Conservation (phyloP, 1,140 invertebrate genomes). For the Lucilia cuprina region DNA sequence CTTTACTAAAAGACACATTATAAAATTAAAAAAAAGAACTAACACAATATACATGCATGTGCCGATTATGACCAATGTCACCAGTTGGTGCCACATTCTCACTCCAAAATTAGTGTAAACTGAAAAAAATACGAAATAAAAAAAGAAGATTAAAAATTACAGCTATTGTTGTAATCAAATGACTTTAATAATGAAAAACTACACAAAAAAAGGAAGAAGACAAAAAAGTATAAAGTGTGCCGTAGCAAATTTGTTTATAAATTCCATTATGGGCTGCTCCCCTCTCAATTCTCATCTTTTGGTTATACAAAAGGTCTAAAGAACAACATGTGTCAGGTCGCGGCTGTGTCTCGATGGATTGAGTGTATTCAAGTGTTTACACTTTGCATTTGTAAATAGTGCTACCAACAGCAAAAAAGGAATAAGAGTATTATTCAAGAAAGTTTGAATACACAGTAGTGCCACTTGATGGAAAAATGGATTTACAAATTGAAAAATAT, state of each 20-base stretch:
- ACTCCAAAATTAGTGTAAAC: background rate
- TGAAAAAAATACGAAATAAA: background rate
- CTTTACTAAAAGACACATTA: too few species aligned
- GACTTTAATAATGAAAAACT: background rate
- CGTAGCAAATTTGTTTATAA: background rate
- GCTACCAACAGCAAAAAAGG: background rate
- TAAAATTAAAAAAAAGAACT: too few species aligned
- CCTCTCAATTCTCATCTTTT: background rate
- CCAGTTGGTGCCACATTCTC: background rate
- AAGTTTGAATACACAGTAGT: background rate
- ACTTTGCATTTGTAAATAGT: background rate
- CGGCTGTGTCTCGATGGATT: background rate
- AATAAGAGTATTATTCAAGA: background rate
- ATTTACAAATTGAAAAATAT: slow-evolving; percentile 3
- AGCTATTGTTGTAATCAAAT: background rate
- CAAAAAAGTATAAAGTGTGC: background rate
- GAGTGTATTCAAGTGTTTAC: background rate
- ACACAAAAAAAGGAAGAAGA: background rate
- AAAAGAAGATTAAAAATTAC: background rate
- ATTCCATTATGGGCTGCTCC: background rate
- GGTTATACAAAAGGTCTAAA: background rate
- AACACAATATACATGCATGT: too few species aligned
- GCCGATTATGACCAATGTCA: background rate
- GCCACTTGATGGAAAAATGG: background rate
- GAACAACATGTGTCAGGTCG: background rate